Evolutionary conservation across 2,113 vertebrate genomes (phyloP).

Genomic region (Eurystomus gularis): DNA sequence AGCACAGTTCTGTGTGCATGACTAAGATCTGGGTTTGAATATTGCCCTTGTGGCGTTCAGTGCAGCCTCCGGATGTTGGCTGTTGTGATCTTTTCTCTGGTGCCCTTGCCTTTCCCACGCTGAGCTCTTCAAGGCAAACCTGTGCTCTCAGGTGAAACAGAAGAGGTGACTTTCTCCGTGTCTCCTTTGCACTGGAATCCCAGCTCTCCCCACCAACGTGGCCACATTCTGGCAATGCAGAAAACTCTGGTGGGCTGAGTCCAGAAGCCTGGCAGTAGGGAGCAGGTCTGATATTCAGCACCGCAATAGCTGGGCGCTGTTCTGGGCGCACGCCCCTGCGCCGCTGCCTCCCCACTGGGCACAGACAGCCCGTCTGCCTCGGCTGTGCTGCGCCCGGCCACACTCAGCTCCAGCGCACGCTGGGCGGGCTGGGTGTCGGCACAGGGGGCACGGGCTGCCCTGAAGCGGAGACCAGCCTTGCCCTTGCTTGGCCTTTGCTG

Average conservation of each 20-base stretch:
- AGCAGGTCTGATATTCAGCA: background rate
- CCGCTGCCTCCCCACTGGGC: background rate
- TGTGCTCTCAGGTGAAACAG: background rate
- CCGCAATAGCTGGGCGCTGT: background rate
- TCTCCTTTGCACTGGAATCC: background rate
- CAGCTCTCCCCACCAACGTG: background rate
- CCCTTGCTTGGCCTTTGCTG: background rate
- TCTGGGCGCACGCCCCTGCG: background rate
- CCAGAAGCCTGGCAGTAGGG: background rate
- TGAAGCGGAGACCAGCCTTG: background rate
- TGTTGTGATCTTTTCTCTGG: background rate
- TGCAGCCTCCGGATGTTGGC: background rate
- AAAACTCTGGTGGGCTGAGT: background rate
- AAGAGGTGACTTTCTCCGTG: background rate
- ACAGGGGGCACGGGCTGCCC: rapidly evolving
- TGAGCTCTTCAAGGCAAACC: background rate
- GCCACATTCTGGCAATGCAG: background rate
- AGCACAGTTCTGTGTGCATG: background rate
- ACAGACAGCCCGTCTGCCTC: background rate
- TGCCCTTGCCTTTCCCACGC: rapidly evolving
- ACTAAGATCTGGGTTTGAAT: background rate
- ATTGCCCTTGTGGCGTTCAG: background rate
- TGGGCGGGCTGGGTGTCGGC: background rate
- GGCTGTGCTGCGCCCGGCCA: background rate
- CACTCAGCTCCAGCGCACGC: rapidly evolving